These are phyloP conservation scores for Stegastes partitus DNA, from an alignment of 2,113 vertebrate species.

Conservation along the genomic window DNA sequence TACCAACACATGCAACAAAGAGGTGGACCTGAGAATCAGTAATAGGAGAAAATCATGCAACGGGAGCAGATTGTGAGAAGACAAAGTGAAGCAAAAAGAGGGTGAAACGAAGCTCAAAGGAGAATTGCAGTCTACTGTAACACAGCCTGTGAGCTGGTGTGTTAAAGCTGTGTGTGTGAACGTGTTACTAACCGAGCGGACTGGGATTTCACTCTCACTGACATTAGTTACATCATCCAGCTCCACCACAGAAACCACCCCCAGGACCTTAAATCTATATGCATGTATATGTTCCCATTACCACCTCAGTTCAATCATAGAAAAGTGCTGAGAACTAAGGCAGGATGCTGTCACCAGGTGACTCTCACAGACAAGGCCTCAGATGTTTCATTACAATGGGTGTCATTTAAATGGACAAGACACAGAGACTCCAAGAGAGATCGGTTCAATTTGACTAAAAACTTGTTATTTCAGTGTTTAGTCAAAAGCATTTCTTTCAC, in stretches of 20 bases:
- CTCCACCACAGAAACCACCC: not conserved
- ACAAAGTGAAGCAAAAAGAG: conserved; percentile 1
- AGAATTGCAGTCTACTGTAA: not conserved
- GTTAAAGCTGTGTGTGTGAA: conserved; percentile 23
- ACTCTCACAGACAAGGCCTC: not conserved
- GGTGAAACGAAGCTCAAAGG: not conserved
- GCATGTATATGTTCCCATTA: not conserved
- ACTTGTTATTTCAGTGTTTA: no score
- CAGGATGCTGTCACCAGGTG: no score
- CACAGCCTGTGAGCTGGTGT: not conserved
- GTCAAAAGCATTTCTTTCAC: no score
- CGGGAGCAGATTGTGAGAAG: not conserved
- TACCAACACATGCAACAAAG: no score
- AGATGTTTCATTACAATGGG: not conserved
- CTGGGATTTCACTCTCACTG: conserved; percentile 56
- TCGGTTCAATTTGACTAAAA: no score
- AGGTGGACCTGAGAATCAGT: no score
- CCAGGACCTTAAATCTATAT: conserved; percentile 2
- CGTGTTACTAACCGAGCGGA: not conserved
- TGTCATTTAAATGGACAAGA: not conserved
- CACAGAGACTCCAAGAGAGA: no score
- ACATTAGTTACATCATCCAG: conserved; percentile 59
- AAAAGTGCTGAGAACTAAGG: no score
- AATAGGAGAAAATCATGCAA: not conserved
- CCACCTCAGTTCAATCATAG: not conserved